Evolutionary conservation across 2,797 vertebrate genomes (phyloP), one percentile per base, ranked within the genome.

Genomic region (Betta splendens): DNA sequence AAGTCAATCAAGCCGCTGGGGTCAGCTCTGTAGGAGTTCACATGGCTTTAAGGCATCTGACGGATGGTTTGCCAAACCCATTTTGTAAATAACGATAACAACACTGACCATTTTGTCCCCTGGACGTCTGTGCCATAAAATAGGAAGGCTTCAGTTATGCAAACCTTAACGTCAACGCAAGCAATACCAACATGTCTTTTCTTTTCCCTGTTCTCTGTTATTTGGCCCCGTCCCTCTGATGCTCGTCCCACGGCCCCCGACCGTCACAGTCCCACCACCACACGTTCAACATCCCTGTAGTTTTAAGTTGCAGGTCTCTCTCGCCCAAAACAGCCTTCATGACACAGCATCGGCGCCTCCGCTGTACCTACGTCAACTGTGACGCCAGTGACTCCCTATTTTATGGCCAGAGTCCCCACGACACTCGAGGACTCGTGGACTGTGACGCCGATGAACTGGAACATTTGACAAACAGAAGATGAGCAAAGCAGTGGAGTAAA

Each of bases 41-140:
- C 94, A 94, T 94, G 96, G 95, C 96, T 98, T 98, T 95, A 96
- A 97, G 93, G 92, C 93, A 94, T 96, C 94, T 65, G 84, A 94
- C 93, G 92, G 89, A 90, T 87, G 92, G 92, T 94, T 92, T 92
- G 92, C 91, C 94, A 93, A 92, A 90, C 83, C 91, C 89, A 92
- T 92, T 93, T 96, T 98, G 96, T 99, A 98, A 98, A 99, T 98
- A 98, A 94, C 84, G 70, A 85, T 57, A 64, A 88, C 93, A 91
- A 89, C 92, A 90, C 89, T 91, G 89, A 94, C 91, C 91, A 90
- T 94, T 92, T 75, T 92, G 92, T 95, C 93, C 91, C 85, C 88
- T 63, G 91, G 93, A 94, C 93, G 77, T 94, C 94, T 93, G 94
- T 88, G 95, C 94, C 89, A 95, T 97, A 96, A 96, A 94, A 94